Conservation (phyloP, 2,888 invertebrate species). For the Microctonus brassicae region DNA sequence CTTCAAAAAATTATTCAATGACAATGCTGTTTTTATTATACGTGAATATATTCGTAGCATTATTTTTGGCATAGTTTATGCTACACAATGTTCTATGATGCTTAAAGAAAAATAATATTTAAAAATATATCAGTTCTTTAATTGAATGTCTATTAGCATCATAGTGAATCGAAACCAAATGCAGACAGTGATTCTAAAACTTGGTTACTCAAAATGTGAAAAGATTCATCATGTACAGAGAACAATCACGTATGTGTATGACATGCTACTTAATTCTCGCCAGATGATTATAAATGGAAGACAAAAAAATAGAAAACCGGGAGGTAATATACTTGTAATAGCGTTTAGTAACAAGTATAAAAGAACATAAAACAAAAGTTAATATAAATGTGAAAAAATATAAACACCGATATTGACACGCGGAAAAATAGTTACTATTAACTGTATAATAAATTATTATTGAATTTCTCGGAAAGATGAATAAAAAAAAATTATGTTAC, state of each 20-base stretch:
- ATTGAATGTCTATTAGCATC: conserved; percentile 34
- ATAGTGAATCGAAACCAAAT: background rate
- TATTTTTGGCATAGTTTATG: conserved; percentile 30
- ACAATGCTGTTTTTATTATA: conserved; percentile 34
- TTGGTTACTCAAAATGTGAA: conserved; percentile 33
- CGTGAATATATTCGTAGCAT: conserved; percentile 33
- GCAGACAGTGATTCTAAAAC: background rate
- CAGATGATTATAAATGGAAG: conserved; percentile 41
- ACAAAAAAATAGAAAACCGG: too few species aligned
- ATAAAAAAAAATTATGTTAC: conserved; percentile 59
- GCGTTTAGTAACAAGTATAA: conserved; percentile 43
- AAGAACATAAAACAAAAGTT: conserved; percentile 58
- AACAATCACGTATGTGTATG: conserved; percentile 62
- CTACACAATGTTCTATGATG: conserved; percentile 25
- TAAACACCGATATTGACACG: conserved; percentile 61
- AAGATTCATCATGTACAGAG: conserved; percentile 55
- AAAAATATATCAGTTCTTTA: conserved; percentile 24
- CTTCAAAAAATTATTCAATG: conserved; percentile 27
- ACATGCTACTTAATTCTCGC: conserved; percentile 64
- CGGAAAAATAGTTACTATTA: conserved; percentile 64
- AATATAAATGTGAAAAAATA: conserved; percentile 65
- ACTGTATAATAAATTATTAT: conserved; percentile 69
- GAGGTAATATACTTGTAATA: conserved; percentile 60
- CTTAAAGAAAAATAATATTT: conserved; percentile 23
- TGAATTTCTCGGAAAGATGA: conserved; percentile 62